phyloP scores from a whole-genome alignment of 2,888 invertebrate genomes.

The Bugulina stolonifera region DNA sequence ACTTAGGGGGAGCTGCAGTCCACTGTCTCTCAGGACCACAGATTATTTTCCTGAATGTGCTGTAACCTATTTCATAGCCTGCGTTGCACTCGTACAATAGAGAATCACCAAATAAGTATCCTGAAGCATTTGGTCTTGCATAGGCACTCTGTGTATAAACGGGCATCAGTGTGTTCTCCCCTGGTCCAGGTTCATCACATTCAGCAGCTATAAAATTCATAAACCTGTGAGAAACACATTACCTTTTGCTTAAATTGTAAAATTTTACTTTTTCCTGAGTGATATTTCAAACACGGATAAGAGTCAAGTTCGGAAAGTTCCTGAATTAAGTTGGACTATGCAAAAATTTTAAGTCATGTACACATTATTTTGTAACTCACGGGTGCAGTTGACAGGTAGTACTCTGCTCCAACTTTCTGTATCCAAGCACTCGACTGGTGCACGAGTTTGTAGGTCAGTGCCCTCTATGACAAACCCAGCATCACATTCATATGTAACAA shows the following conservation, averaged over 20 bases:
- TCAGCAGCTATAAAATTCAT: neutral
- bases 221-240: too few relatives aligned
- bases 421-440: neutral
- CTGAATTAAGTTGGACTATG: neutral
- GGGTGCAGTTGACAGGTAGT: neutral
- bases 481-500: neutral
- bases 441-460: neutral
- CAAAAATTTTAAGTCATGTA: too few relatives aligned
- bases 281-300: too few relatives aligned
- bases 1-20: neutral
- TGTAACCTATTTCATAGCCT: neutral
- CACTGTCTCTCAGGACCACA: neutral
- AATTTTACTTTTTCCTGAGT: too few relatives aligned
- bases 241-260: too few relatives aligned
- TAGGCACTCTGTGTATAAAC: neutral
- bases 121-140: neutral
- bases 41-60: neutral
- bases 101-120: neutral
- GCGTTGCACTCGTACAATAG: neutral
- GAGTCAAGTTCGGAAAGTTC: too few relatives aligned
- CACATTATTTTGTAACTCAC: too few relatives aligned
- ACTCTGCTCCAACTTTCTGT: neutral
- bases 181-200: neutral
- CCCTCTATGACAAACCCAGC: neutral
- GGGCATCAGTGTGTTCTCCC: neutral